These are phyloP conservation scores for Drosophila sechellia DNA, from an alignment of 1,140 invertebrate genomes.

Conservation along the genomic window DNA sequence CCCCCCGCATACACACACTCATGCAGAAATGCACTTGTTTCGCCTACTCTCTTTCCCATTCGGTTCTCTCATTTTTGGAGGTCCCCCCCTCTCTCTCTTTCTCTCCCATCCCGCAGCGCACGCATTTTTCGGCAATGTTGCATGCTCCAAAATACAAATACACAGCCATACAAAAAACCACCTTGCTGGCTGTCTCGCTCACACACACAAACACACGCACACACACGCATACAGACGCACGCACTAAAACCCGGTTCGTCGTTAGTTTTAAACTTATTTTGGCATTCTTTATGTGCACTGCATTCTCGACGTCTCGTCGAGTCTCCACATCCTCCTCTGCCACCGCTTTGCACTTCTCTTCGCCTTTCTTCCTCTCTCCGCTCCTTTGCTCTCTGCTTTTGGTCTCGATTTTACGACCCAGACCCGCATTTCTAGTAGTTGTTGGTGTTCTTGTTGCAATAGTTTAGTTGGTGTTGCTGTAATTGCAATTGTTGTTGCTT, in stretches of 20 bases:
- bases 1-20: constrained; percentile 13
- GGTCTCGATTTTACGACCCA: constrained; percentile 73
- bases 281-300: constrained; percentile 77
- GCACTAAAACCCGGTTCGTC: constrained; percentile 50
- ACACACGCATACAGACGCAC: constrained; percentile 10
- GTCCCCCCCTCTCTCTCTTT: constrained; percentile 9
- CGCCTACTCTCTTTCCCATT: constrained; percentile 29
- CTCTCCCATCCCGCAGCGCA: constrained; percentile 29
- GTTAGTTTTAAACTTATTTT: constrained; percentile 82
- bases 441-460: constrained; percentile 3
- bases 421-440: constrained; percentile 69
- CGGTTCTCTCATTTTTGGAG: constrained; percentile 12
- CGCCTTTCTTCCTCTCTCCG: neutral
- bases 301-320: constrained; percentile 66
- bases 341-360: constrained; percentile 9
- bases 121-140: constrained; percentile 72
- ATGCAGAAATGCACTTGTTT: constrained; percentile 60
- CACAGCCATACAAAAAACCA: constrained; percentile 36
- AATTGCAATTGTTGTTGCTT: constrained; percentile 15
- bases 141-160: constrained; percentile 71
- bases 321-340: constrained; percentile 19
- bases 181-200: constrained; percentile 39
- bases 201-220: constrained; percentile 15
- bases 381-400: constrained; percentile 2
- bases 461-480: constrained; percentile 20